Conservation (phyloP, 2,888 invertebrate genomes). For the Melieria crassipennis region DNA sequence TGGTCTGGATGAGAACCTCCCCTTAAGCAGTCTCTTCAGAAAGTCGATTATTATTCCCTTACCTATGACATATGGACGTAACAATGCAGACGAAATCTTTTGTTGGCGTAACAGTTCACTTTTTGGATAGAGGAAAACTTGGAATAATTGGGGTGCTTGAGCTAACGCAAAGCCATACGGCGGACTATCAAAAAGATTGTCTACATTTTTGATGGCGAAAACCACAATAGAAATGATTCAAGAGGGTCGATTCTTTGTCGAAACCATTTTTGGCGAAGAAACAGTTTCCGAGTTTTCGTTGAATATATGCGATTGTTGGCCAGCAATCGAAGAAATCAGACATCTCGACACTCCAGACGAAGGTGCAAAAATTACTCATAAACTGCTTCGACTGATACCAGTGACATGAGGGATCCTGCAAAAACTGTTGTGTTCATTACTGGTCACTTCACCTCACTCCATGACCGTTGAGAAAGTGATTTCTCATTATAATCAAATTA, state of each 20-base stretch:
- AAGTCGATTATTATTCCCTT: too few species aligned
- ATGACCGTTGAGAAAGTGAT: conserved; percentile 5
- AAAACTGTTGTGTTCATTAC: conserved; percentile 1
- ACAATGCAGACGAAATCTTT: too few species aligned
- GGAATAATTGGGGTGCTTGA: too few species aligned
- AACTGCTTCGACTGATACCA: conserved; percentile 9
- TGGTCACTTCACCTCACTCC: conserved; percentile 1
- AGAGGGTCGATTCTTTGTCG: conserved; percentile 8
- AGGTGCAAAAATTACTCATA: conserved; percentile 1
- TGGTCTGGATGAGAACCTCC: too few species aligned
- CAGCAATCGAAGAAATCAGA: conserved; percentile 6
- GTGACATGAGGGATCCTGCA: not conserved
- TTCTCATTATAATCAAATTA: conserved; percentile 6
- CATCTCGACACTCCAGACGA: conserved; percentile 2
- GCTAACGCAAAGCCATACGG: too few species aligned
- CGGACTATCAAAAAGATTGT: not conserved
- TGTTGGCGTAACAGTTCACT: too few species aligned
- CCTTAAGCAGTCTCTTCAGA: too few species aligned
- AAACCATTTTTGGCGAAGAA: conserved; percentile 4
- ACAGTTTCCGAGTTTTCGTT: conserved; percentile 1
- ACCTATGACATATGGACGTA: too few species aligned
- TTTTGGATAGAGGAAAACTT: too few species aligned
- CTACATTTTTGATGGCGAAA: conserved; percentile 5
- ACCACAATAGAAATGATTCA: conserved; percentile 8
- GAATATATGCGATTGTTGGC: not conserved